phyloP scores from a whole-genome alignment of 2,797 vertebrate species.

The Australoheros facetus region DNA sequence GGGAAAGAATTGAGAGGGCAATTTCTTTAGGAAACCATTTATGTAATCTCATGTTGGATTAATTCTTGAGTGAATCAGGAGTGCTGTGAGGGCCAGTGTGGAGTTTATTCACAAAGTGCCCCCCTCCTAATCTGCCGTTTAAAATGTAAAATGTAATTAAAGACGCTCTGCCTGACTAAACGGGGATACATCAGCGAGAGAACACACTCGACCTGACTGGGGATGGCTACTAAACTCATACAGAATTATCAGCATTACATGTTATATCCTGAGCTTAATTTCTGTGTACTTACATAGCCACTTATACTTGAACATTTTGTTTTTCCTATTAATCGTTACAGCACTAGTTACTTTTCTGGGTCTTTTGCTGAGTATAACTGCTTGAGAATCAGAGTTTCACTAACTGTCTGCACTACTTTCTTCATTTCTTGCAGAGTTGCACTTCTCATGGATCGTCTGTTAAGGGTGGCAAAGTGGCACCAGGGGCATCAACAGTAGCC shows the following conservation, averaged over 20 bases:
- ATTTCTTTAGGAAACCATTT: constrained; percentile 76
- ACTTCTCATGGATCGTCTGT: constrained; percentile 68
- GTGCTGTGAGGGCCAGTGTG: constrained; percentile 55
- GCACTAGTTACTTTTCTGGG: not conserved
- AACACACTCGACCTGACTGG: constrained; percentile 54
- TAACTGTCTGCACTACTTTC: not conserved
- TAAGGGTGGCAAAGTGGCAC: constrained; percentile 49
- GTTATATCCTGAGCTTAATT: constrained; percentile 7
- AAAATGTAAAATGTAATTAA: constrained; percentile 82
- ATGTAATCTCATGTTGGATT: constrained; percentile 82
- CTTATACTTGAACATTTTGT: constrained; percentile 7
- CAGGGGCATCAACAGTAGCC: constrained; percentile 55
- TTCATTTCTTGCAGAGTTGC: constrained; percentile 69
- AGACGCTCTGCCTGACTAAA: constrained; percentile 52
- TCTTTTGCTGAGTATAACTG: not conserved
- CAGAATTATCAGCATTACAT: constrained; percentile 41
- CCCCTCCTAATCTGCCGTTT: constrained; percentile 76
- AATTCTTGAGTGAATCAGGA: constrained; percentile 71
- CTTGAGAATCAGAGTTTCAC: constrained; percentile 1
- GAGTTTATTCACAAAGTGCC: constrained; percentile 72
- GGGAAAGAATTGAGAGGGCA: constrained; percentile 41
- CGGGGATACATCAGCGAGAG: constrained; percentile 47
- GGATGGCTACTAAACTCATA: constrained; percentile 39
- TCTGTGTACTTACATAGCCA: constrained; percentile 8
- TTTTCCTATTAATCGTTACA: not conserved